Percentiles rank a stretch among this genome's conserved stretches.
Evolutionary conservation across 2,113 vertebrate species (phyloP).

Genomic region (Tautogolabrus adspersus): DNA sequence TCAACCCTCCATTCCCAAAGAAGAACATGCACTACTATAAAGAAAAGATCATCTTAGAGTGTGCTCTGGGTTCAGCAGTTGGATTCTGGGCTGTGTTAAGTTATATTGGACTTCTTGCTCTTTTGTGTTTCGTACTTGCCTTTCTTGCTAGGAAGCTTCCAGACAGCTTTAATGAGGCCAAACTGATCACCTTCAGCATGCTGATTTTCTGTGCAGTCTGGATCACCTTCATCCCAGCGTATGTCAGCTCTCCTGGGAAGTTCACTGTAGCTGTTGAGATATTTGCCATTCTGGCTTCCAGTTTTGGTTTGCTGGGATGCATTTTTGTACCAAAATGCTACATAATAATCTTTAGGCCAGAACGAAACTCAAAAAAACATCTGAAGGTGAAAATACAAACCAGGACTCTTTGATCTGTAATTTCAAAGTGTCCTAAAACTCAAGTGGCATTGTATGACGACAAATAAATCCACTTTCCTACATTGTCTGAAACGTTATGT

Average conservation of each 20-base stretch:
- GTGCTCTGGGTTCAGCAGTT: slow-evolving; percentile 66
- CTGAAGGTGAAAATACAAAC: slow-evolving; percentile 63
- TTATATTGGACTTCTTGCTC: slow-evolving; percentile 70
- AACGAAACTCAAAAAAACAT: slow-evolving; percentile 72
- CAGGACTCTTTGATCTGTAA: slow-evolving; percentile 35
- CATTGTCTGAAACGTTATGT: no score
- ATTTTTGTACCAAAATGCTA: slow-evolving; percentile 78
- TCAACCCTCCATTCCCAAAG: slow-evolving; percentile 58
- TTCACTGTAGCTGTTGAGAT: slow-evolving; percentile 77
- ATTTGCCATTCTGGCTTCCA: slow-evolving; percentile 74
- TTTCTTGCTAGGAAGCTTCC: slow-evolving; percentile 74
- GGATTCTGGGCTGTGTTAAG: slow-evolving; percentile 74
- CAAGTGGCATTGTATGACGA: no score
- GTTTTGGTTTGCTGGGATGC: slow-evolving; percentile 68
- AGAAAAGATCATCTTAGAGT: slow-evolving; percentile 74
- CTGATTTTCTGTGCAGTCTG: slow-evolving; percentile 78
- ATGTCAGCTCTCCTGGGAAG: slow-evolving; percentile 77
- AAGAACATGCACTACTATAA: slow-evolving; percentile 68
- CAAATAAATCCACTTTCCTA: no score
- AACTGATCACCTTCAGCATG: slow-evolving; percentile 78
- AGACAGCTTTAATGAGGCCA: slow-evolving; percentile 75
- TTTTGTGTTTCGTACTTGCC: slow-evolving; percentile 74
- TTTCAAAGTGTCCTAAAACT: no score
- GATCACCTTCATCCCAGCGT: slow-evolving; percentile 74
- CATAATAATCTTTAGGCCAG: slow-evolving; percentile 74